Base-by-base conservation (phyloP, 2,888 invertebrate species). In the Capitulum mitella region DNA sequence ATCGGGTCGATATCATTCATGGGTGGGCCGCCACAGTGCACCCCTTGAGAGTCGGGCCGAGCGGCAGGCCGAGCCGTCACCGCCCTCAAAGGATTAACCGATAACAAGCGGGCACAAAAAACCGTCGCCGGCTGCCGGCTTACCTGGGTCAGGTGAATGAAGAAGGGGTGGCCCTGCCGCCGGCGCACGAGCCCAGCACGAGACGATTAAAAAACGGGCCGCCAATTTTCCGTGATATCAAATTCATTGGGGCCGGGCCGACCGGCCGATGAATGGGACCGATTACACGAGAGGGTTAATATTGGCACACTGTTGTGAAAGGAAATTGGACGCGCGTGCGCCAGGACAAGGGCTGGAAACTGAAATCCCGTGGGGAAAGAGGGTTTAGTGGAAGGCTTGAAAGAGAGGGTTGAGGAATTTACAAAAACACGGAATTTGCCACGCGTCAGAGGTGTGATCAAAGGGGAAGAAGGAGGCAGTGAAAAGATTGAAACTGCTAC, bases 271-370 rank as follows among this genome's bases (percentile, higher is more conserved):
- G 22, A 64, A 64, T 64, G 37, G 64, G 34, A 34, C 32, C 37
- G 64, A 64, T 64, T 64, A 64, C 64, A 64, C 64, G 64, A 64
- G 64, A 34, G 64, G 64, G 64, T 64, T 64, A 64, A 64, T 64
- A 64, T 64, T 64, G 64, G 64, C 64, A 64, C 64, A 64, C 64
- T 64, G 64, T 64, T 64, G 64, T 64, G 64, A 64, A 64, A 64
- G 64, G 34, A n/a, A 37, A 64, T 64, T 64, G 64, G 64, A 64
- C 64, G 64, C 64, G 64, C 64, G 64, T 64, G 64, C 64, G 61
- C 29, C 32, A 61, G 8, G 32, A n/a, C 29, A 64, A 64, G 64
- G 64, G 64, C 34, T 64, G 64, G 14, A 37, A 16, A 22, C 19
- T 14, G 22, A 64, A 64, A 64, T 64, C 64, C 64, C 61, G 22